Evolutionary conservation across 2,797 vertebrate species (phyloP).

Genomic region (Spea hammondii): DNA sequence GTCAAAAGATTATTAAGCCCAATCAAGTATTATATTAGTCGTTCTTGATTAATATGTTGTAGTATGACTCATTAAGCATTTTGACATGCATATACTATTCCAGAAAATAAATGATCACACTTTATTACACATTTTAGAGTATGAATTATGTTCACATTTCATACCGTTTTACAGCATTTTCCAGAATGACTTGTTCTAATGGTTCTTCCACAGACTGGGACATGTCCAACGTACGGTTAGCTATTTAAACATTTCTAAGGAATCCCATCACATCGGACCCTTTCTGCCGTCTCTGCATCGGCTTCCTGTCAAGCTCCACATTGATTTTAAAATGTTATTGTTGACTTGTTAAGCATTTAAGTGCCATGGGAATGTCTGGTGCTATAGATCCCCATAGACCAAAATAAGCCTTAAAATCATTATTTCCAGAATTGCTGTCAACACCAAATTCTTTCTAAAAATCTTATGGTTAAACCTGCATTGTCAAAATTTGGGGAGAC

Average conservation of each 20-base stretch:
- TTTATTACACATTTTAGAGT: constrained; percentile 44
- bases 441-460: constrained; percentile 36
- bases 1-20: constrained; percentile 30
- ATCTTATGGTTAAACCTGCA: constrained; percentile 24
- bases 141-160: constrained; percentile 36
- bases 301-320: constrained; percentile 60
- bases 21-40: constrained; percentile 24
- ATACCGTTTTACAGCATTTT: constrained; percentile 18
- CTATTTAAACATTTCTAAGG: constrained; percentile 47
- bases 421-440: constrained; percentile 51
- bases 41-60: constrained; percentile 39
- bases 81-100: constrained; percentile 38
- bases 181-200: constrained; percentile 19
- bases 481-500: constrained; percentile 26
- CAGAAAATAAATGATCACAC: constrained; percentile 27
- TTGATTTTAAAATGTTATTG: constrained; percentile 67
- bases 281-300: constrained; percentile 59
- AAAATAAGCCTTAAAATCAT: constrained; percentile 46
- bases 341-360: constrained; percentile 63
- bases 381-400: constrained; percentile 38
- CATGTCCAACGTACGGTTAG: constrained; percentile 17
- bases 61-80: constrained; percentile 45
- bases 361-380: constrained; percentile 47
- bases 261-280: constrained; percentile 54
- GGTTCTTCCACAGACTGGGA: constrained; percentile 24